Base-by-base conservation (phyloP, 2,797 vertebrate species). In the Acestrorhynchus altus region DNA sequence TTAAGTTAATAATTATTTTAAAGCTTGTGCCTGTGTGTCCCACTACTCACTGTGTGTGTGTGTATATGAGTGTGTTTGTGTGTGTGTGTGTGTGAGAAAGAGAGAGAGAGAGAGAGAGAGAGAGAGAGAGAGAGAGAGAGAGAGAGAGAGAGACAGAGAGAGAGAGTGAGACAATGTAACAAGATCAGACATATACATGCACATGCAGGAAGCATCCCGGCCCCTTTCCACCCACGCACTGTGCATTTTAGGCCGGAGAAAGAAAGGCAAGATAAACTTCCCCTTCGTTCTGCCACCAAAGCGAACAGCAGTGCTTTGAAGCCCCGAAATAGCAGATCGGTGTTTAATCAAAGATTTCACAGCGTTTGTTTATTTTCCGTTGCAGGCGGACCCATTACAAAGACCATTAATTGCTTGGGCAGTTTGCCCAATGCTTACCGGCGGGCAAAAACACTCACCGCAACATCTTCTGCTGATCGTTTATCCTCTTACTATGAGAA, bases 1-100 rank as follows among this genome's bases (percentile, higher is more conserved):
- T 81, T 80, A 71, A 75, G 64, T 60, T 73, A 79, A 83, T 82
- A 56, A 87, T 86, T 84, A 84, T 85, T 87, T 87, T 84, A 86
- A 76, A 83, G 78, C 81, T 77, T 79, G 65, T 72, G 47, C 83
- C 81, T 77, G 76, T 81, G 42, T 67, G 52, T 67, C 39, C 67
- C 42, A 10, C 20, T 47, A 59, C 16, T 70, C 68, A 69, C 26
- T 31, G 46, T 72, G 46, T 28, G 1, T 76, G 24, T 20, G 28
- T 44, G 22, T 68, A 54, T 61, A 61, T 74, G 35, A 9, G 18
- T 40, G 52, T 10, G 28, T 71, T 63, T 78, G 22, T 39, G 47
- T 72, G 47, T 31, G 2, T 68, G 26, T 16, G 31, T 44, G 18
- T 40, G 26, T 60, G n/a, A 26, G 35, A 44, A 59, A 39, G 26